Conservation (phyloP, 2,113 vertebrate genomes). For the Callocephalon fimbriatum region DNA sequence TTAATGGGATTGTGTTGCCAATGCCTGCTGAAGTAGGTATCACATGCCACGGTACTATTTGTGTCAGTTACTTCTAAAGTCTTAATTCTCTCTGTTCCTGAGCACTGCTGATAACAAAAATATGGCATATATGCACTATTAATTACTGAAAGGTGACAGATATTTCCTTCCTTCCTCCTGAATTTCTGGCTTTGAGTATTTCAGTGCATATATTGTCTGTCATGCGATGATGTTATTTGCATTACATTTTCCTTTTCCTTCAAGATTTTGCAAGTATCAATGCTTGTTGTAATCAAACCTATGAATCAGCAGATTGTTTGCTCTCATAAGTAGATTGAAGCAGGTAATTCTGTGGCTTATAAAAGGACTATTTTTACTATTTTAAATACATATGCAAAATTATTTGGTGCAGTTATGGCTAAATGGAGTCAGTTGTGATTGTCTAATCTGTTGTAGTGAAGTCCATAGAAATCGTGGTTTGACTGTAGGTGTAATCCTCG, state of each 20-base stretch:
- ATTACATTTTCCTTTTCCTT: neutral
- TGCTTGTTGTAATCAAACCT: neutral
- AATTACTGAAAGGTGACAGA: neutral
- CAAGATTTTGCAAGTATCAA: neutral
- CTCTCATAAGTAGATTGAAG: neutral
- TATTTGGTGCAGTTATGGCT: neutral
- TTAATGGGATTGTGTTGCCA: neutral
- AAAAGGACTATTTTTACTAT: neutral
- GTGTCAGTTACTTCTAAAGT: neutral
- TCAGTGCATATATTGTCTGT: neutral
- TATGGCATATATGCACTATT: neutral
- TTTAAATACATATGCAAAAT: neutral
- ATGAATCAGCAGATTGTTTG: neutral
- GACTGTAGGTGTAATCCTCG: neutral
- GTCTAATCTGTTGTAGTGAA: neutral
- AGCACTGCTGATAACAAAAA: neutral
- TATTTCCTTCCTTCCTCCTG: neutral
- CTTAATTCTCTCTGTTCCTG: neutral
- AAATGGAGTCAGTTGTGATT: neutral
- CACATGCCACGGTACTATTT: neutral
- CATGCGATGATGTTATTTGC: neutral
- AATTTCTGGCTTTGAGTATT: neutral
- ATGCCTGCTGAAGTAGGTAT: neutral
- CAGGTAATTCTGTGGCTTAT: neutral
- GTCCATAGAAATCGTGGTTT: neutral